Conservation (phyloP, 2,113 vertebrate species). For the Puma concolor region DNA sequence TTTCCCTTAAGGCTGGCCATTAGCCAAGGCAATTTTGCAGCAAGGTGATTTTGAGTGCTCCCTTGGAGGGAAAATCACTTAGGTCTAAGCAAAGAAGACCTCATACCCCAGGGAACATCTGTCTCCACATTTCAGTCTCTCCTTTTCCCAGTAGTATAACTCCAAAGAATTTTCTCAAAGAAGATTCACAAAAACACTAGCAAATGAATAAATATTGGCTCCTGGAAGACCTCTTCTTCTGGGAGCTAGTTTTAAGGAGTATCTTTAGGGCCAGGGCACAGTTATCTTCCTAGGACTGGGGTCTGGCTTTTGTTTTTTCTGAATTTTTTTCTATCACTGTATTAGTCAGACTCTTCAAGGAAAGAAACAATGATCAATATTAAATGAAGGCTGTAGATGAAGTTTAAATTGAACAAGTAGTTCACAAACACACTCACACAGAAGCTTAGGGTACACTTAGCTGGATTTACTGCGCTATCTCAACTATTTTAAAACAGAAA, state of each 20-base stretch:
- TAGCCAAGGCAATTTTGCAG: background rate
- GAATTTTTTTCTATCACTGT: background rate
- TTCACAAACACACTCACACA: background rate
- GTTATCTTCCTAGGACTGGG: background rate
- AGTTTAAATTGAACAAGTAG: background rate
- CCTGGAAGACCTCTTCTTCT: slow-evolving; percentile 30
- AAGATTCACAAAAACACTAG: slow-evolving; percentile 19
- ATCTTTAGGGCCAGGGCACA: background rate
- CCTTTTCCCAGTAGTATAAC: background rate
- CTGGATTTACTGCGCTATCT: background rate
- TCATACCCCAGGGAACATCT: background rate
- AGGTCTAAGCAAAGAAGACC: background rate
- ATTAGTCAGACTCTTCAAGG: background rate
- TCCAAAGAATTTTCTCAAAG: slow-evolving; percentile 39
- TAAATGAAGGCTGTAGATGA: background rate
- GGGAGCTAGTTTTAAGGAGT: slow-evolving; percentile 46
- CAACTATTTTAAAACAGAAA: slow-evolving; percentile 40
- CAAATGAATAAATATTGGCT: slow-evolving; percentile 36
- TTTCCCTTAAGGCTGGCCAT: background rate
- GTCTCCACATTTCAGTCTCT: background rate
- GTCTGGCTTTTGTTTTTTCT: slow-evolving; percentile 18
- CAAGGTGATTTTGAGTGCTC: slow-evolving; percentile 12
- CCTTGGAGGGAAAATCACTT: background rate
- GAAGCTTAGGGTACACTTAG: background rate
- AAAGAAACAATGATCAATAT: background rate